Percentiles rank a stretch among this genome's conserved stretches.
phyloP scores from a whole-genome alignment of 1,140 invertebrate species.

The Chironomus tepperi region DNA sequence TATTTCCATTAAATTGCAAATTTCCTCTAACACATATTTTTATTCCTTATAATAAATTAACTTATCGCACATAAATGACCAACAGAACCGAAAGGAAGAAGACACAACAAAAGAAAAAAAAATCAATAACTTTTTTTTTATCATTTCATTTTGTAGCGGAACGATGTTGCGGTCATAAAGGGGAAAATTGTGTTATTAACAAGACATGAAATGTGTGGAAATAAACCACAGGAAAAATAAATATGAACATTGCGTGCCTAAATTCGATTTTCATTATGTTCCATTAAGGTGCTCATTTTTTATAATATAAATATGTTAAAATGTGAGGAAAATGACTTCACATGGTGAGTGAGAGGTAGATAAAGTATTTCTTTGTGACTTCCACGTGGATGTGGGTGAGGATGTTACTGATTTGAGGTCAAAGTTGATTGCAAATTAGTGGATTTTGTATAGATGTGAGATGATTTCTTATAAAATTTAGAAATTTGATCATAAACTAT shows the following conservation, averaged over 20 bases:
- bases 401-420: no score
- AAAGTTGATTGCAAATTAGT: no score
- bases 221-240: not conserved
- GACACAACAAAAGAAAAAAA: not conserved
- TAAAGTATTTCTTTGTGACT: no score
- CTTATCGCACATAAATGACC: no score
- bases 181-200: not conserved
- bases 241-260: not conserved
- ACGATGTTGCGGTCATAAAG: not conserved
- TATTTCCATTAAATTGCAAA: no score
- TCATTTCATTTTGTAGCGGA: not conserved
- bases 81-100: not conserved
- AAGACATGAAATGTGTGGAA: not conserved
- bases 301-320: constrained; percentile 15
- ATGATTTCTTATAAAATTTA: no score
- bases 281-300: not conserved
- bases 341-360: not conserved
- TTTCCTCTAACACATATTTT: no score
- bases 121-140: not conserved
- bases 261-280: constrained; percentile 14
- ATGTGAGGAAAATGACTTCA: constrained; percentile 1
- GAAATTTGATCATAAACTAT: no score
- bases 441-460: no score
- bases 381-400: no score
- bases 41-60: no score